Base-by-base conservation (phyloP, 2,888 invertebrate genomes). In the Himalopsyche kuldschensis region DNA sequence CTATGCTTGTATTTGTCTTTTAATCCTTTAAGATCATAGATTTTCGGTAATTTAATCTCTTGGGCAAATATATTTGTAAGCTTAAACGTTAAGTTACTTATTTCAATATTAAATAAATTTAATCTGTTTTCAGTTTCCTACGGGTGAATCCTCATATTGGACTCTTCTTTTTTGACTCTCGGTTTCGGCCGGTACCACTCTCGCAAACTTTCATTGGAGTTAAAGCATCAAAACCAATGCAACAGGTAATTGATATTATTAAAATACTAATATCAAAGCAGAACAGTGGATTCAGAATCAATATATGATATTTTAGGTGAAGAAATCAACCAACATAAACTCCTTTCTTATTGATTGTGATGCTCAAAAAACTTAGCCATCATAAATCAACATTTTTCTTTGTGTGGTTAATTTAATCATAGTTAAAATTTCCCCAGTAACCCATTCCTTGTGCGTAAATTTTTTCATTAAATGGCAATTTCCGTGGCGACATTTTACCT, bases 171-270 rank as follows among this genome's bases (percentile, higher is more conserved):
- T 99, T 99, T 89, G 98, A 98, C 90, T 95, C 96, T 0, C 94
- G 98, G 5, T 98, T 98, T 89, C 94, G 99, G 1, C 99, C 99
- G 0, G 99, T 99, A 0, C 99, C 99, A 0, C 90, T 99, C 8
- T 95, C 96, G 78, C 97, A 97, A 87, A 96, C 96, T 77, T 99
- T 99, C 88, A 94, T 99, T 86, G 98, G 98, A 0, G 93, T 97
- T 0, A 97, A 97, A 88, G 93, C 95, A 17, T 88, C 91, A 0
- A 93, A 94, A 87, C 91, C 93, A 2, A 87, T 93, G 75, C 93
- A 94, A 85, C 89, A 93, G 86, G 88, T 88, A 85, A 75, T 75
- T 31, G 27, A 75, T 31, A 75, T 15, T n/a, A 8, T 75, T 75
- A 30, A 69, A 30, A 69, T 24, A 69, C 10, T 24, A 4, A 69